Evolutionary conservation across 1,140 invertebrate species (phyloP).

Genomic region (Theocolax elegans): DNA sequence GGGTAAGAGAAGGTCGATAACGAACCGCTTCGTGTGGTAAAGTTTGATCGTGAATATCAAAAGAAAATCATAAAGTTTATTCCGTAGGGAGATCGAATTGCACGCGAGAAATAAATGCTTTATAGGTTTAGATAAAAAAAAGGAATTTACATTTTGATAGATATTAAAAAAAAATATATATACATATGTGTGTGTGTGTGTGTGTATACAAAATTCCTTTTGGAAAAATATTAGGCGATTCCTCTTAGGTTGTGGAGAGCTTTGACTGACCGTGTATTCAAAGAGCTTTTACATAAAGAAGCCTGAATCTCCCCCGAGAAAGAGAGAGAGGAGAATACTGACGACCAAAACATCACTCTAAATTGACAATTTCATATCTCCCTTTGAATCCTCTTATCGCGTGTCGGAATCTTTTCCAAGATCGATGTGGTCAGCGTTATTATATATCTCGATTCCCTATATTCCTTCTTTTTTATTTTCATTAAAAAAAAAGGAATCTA

Average conservation of each 20-base stretch:
- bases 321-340: background rate
- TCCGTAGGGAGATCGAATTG: background rate
- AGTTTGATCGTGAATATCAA: conserved; percentile 37
- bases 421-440: background rate
- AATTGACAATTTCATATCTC: conserved; percentile 25
- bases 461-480: too few species aligned
- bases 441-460: background rate
- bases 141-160: conserved; percentile 28
- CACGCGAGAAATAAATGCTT: background rate
- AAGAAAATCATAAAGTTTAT: conserved; percentile 13
- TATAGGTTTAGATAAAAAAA: background rate
- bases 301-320: background rate
- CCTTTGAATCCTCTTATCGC: background rate
- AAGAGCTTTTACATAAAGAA: conserved; percentile 28
- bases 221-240: too few species aligned
- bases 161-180: conserved; percentile 17
- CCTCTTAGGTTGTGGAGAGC: background rate
- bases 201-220: too few species aligned
- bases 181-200: too few species aligned
- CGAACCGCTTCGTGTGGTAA: background rate
- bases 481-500: too few species aligned
- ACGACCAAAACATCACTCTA: conserved; percentile 19
- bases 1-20: too few species aligned
- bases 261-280: background rate
- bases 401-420: background rate